phyloP scores from a whole-genome alignment of 2,888 invertebrate genomes.

The Temnothorax rugatulus region DNA sequence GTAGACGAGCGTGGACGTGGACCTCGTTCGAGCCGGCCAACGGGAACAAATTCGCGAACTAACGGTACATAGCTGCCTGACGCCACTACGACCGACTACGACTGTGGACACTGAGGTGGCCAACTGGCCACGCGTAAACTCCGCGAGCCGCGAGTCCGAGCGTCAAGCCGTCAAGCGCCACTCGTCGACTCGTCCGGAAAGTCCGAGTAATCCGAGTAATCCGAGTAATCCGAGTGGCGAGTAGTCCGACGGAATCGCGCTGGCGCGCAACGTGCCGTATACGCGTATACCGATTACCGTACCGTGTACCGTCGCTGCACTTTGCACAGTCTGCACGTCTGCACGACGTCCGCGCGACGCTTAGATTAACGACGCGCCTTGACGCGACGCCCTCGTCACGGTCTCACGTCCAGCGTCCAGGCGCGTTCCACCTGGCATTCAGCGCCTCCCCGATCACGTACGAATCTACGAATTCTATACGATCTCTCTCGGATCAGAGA shows the following conservation, averaged over 20 bases:
- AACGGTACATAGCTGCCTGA: conserved; percentile 81
- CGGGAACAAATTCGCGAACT: conserved; percentile 80
- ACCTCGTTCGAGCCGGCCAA: conserved; percentile 71
- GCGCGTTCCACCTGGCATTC: neutral
- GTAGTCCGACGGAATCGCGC: conserved; percentile 13
- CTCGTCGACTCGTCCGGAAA: conserved; percentile 49
- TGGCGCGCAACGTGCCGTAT: neutral
- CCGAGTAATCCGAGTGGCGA: neutral
- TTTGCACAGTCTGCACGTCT: neutral
- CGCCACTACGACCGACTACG: neutral
- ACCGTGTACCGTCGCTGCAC: neutral
- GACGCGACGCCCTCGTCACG: neutral
- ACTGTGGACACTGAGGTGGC: conserved; percentile 52
- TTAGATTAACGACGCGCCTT: neutral
- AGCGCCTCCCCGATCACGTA: neutral
- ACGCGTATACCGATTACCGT: no score
- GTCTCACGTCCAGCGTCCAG: no score
- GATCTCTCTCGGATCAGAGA: neutral
- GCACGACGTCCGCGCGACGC: neutral
- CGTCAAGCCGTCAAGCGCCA: conserved; percentile 56
- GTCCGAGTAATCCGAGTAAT: neutral
- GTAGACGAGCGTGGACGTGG: conserved; percentile 71
- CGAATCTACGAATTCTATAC: neutral
- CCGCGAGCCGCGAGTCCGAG: conserved; percentile 19
- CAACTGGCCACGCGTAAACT: conserved; percentile 61